phyloP scores from a whole-genome alignment of 2,113 vertebrate genomes.

The Lichenostomus cassidix region DNA sequence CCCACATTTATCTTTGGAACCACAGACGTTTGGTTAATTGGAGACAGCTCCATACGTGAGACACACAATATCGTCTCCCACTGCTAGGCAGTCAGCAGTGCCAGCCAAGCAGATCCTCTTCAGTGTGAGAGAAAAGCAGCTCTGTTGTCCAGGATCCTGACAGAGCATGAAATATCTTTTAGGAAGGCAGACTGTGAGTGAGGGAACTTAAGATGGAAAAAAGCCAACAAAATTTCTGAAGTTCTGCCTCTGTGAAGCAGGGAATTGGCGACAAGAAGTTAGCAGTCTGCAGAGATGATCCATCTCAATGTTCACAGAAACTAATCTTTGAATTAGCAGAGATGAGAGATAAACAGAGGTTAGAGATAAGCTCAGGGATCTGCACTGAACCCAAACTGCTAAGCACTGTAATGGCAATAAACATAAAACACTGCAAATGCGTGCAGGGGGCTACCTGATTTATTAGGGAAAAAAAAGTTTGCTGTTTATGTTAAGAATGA shows the following conservation, averaged over 20 bases:
- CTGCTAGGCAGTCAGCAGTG: constrained; percentile 11
- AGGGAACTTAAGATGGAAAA: not conserved
- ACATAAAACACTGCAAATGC: not conserved
- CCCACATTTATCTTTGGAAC: constrained; percentile 3
- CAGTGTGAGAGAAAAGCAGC: not conserved
- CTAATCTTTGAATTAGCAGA: not conserved
- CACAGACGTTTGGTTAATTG: not conserved
- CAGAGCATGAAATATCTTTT: constrained; percentile 13
- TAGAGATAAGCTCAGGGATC: not conserved
- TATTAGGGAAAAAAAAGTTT: not conserved
- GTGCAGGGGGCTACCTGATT: not conserved
- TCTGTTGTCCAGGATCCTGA: constrained; percentile 13
- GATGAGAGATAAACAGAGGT: not conserved
- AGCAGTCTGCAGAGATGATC: not conserved
- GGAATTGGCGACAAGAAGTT: not conserved
- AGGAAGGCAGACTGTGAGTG: not conserved
- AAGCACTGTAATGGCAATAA: not conserved
- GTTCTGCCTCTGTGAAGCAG: not conserved
- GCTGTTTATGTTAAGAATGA: not conserved
- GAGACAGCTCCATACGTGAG: constrained; percentile 34
- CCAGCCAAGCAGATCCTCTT: constrained; percentile 17
- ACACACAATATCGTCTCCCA: not conserved
- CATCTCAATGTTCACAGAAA: not conserved
- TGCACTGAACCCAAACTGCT: not conserved
- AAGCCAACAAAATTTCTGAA: not conserved